These are phyloP conservation scores for Temnopleurus reevesii DNA, from an alignment of 53 echinoderm and acorn worm genomes.

Conservation along the genomic window DNA sequence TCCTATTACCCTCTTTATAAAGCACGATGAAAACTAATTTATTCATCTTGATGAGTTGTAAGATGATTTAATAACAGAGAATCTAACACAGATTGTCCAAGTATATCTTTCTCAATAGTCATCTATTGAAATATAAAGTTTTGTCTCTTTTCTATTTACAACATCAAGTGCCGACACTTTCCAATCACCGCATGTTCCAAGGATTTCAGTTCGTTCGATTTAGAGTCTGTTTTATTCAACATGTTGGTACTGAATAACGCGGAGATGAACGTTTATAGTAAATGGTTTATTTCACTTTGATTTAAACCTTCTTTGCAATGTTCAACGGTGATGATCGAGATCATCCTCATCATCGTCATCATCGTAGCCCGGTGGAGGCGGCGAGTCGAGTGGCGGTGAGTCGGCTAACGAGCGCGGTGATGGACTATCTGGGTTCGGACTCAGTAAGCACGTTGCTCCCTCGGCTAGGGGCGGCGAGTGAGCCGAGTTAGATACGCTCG, in stretches of 20 bases:
- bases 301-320: not conserved
- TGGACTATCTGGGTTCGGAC: conserved; percentile 41
- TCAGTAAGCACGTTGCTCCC: conserved; percentile 48
- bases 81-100: not conserved
- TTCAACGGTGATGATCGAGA: not conserved
- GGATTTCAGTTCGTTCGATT: conserved; percentile 16
- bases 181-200: not conserved
- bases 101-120: not conserved
- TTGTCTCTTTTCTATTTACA: conserved; percentile 25
- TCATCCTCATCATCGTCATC: conserved; percentile 49
- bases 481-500: conserved; percentile 52
- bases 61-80: conserved; percentile 10
- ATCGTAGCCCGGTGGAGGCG: conserved; percentile 56
- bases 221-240: not conserved
- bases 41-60: conserved; percentile 13
- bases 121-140: conserved; percentile 5
- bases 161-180: not conserved
- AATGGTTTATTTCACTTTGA: not conserved
- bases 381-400: conserved; percentile 58
- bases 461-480: conserved; percentile 47
- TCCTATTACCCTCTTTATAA: not conserved
- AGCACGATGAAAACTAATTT: not conserved
- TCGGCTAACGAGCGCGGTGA: conserved; percentile 46
- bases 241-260: not conserved
- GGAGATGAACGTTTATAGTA: not conserved